Base-by-base conservation (phyloP, 2,797 vertebrate species). In the Microcaecilia unicolor region DNA sequence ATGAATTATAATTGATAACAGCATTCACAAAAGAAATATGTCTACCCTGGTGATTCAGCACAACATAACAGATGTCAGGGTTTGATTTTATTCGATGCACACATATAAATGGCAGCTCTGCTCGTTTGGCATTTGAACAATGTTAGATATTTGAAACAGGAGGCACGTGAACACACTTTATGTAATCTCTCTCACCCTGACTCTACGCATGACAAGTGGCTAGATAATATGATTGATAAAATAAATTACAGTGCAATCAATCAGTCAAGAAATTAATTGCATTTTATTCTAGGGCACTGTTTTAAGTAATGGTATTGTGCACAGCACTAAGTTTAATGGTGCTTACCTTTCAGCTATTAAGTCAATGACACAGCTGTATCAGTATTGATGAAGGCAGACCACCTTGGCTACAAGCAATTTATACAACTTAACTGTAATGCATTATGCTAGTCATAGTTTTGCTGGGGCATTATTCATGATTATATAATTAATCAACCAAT, bases 221-320 rank as follows among this genome's bases (percentile, higher is more conserved):
- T 52, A 46, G 17, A 45, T 28, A 62, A 27, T 41, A 43, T 33
- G 44, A 67, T 27, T 54, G 34, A 63, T n/a, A n/a, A n/a, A n/a
- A n/a, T n/a, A n/a, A n/a, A n/a, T 56, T 35, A 37, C 15, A 6
- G 28, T 41, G 15, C 15, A 48, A 20, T n/a, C 56, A 56, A 6
- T 64, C 55, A 64, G 25, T 31, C 22, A 22, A 5, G 2, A 32
- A 50, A 23, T 49, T 60, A 65, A 72, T 53, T 39, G 35, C 21
- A 39, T 1, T 30, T 41, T 8, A 41, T 40, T 61, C 36, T 34
- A 31, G 40, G 34, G 37, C 28, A 39, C 22, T 10, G 18, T 48
- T 61, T 41, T 46, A 42, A 47, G 61, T 25, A 53, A 61, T 24
- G 24, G 30, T 36, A 35, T 19, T 22, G 28, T 41, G 57, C 52